Evolutionary conservation across 2,113 vertebrate species (phyloP).

Genomic region (Circaetus gallicus): DNA sequence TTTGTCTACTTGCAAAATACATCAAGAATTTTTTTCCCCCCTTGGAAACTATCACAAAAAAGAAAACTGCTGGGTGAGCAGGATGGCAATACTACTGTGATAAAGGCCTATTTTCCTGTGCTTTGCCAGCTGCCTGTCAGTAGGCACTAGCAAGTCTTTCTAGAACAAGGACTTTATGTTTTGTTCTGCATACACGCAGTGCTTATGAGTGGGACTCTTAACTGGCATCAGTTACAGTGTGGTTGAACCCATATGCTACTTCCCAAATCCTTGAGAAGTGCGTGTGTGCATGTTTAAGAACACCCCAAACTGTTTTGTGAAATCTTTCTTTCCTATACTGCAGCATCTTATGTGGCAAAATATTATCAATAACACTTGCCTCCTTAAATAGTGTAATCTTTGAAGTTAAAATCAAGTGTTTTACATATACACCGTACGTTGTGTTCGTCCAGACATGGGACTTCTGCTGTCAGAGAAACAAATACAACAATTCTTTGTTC

Average conservation of each 20-base stretch:
- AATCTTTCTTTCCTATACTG: background rate
- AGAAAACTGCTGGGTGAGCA: background rate
- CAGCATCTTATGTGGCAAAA: background rate
- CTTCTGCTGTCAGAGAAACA: background rate
- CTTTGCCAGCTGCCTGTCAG: background rate
- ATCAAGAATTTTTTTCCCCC: fast-evolving
- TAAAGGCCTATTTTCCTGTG: background rate
- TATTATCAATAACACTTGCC: background rate
- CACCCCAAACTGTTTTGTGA: background rate
- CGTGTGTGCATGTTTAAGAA: background rate
- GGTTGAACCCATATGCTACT: background rate
- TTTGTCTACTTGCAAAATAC: background rate
- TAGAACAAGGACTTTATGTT: background rate
- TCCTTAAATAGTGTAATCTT: background rate
- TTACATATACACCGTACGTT: background rate
- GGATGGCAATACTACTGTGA: no score
- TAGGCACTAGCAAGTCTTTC: background rate
- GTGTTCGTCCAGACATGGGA: background rate
- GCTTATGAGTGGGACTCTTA: background rate
- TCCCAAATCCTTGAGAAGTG: background rate
- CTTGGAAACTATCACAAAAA: background rate
- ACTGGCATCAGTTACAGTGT: background rate
- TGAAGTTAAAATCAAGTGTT: background rate
- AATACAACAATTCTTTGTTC: background rate
- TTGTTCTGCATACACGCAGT: background rate